These are phyloP conservation scores for Meta bourneti DNA, from an alignment of 2,888 invertebrate species.

Conservation along the genomic window DNA sequence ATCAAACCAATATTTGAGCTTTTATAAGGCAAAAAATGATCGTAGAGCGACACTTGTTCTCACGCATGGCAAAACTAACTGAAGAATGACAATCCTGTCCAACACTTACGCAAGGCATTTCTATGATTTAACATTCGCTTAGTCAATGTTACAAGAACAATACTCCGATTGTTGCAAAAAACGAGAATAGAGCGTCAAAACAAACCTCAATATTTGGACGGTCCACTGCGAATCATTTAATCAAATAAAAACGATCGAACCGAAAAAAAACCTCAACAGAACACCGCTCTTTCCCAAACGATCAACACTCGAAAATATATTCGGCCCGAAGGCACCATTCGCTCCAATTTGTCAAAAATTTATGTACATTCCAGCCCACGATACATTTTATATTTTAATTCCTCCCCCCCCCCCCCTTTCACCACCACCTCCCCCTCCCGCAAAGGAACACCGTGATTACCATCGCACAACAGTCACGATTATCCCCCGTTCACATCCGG, in stretches of 20 bases:
- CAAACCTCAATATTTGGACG: neutral
- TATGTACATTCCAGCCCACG: slow-evolving; percentile 40
- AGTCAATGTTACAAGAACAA: neutral
- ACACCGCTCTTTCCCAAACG: neutral
- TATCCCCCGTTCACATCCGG: slow-evolving; percentile 60
- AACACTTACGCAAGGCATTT: too few relatives aligned
- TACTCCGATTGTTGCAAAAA: neutral
- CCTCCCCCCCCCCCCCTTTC: slow-evolving; percentile 5
- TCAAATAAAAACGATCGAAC: slow-evolving; percentile 20
- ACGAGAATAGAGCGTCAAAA: neutral
- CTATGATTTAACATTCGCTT: too few relatives aligned
- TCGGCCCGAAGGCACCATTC: slow-evolving; percentile 7
- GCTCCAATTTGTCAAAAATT: slow-evolving; percentile 51
- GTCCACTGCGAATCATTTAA: slow-evolving; percentile 20
- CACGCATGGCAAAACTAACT: too few relatives aligned
- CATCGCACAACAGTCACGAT: slow-evolving; percentile 66
- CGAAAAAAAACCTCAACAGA: neutral
- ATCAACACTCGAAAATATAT: neutral
- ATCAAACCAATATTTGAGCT: too few relatives aligned
- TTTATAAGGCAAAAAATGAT: too few relatives aligned
- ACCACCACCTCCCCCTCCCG: neutral
- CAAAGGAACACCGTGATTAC: slow-evolving; percentile 41
- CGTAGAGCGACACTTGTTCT: too few relatives aligned
- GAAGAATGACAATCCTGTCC: too few relatives aligned
- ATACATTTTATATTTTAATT: slow-evolving; percentile 46